These are phyloP conservation scores for Xiphophorus birchmanni DNA, from an alignment of 2,797 vertebrate genomes.

Conservation along the genomic window DNA sequence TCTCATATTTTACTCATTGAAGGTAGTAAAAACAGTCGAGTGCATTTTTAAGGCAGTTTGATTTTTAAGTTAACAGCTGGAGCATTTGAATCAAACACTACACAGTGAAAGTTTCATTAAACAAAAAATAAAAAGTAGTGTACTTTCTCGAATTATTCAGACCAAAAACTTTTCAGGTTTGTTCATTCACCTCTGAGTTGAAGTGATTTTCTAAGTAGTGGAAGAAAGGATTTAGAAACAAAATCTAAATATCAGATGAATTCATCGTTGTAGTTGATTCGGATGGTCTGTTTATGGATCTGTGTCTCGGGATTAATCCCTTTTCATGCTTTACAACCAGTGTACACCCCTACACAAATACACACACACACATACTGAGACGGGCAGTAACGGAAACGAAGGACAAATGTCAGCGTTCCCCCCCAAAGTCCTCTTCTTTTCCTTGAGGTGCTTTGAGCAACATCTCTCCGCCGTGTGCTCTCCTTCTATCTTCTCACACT, in stretches of 20 bases:
- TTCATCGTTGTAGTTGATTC: constrained; percentile 52
- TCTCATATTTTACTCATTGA: background rate
- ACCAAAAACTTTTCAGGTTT: background rate
- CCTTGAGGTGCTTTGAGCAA: constrained; percentile 72
- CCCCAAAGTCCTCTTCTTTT: constrained; percentile 57
- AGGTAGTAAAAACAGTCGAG: background rate
- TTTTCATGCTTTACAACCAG: constrained; percentile 39
- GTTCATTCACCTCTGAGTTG: background rate
- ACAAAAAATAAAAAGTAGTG: rapidly evolving
- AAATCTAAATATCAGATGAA: constrained; percentile 37
- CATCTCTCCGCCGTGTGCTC: constrained; percentile 63
- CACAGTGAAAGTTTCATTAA: background rate
- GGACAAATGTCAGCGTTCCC: constrained; percentile 56
- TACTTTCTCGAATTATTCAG: constrained; percentile 7
- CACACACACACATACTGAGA: constrained; percentile 9
- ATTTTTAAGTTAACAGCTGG: background rate
- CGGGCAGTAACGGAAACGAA: constrained; percentile 40
- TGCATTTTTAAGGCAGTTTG: background rate
- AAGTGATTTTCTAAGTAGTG: constrained; percentile 18
- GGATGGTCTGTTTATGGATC: constrained; percentile 59
- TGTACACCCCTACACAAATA: constrained; percentile 25
- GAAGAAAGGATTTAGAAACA: constrained; percentile 11
- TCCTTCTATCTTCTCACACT: constrained; percentile 53
- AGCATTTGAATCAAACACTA: background rate
- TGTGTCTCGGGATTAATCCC: constrained; percentile 53